Percentiles rank a stretch among this genome's conserved stretches.
phyloP scores from a whole-genome alignment of 1,140 invertebrate species.

The Tetramorium simillimum region DNA sequence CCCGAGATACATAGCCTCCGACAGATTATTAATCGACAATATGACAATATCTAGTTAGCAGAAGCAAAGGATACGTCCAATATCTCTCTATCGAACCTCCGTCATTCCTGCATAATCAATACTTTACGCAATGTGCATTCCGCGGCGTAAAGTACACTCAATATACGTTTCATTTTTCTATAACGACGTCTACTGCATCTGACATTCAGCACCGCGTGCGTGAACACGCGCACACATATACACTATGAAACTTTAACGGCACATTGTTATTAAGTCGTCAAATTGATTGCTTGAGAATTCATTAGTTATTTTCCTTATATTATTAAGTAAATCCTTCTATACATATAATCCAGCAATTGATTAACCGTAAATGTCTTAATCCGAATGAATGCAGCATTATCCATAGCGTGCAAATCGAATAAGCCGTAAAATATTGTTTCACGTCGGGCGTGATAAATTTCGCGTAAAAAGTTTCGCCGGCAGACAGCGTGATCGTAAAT shows the following conservation, averaged over 20 bases:
- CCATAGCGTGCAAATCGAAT: background rate
- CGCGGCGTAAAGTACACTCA: conserved; percentile 7
- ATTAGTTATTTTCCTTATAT: background rate
- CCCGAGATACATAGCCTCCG: background rate
- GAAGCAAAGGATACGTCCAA: conserved; percentile 21
- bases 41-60: conserved; percentile 60
- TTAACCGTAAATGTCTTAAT: conserved; percentile 19
- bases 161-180: conserved; percentile 37
- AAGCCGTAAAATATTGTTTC: background rate
- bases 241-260: background rate
- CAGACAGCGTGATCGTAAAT: conserved; percentile 11
- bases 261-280: conserved; percentile 41
- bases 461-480: background rate
- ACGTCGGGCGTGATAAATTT: conserved; percentile 32
- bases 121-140: conserved; percentile 47
- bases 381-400: background rate
- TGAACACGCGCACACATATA: background rate
- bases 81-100: background rate
- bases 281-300: conserved; percentile 6
- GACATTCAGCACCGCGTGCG: conserved; percentile 18
- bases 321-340: background rate
- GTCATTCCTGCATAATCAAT: conserved; percentile 36
- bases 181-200: conserved; percentile 17
- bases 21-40: conserved; percentile 56
- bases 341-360: background rate